phyloP scores from a whole-genome alignment of 2,113 vertebrate genomes.

The Pardalotus punctatus region DNA sequence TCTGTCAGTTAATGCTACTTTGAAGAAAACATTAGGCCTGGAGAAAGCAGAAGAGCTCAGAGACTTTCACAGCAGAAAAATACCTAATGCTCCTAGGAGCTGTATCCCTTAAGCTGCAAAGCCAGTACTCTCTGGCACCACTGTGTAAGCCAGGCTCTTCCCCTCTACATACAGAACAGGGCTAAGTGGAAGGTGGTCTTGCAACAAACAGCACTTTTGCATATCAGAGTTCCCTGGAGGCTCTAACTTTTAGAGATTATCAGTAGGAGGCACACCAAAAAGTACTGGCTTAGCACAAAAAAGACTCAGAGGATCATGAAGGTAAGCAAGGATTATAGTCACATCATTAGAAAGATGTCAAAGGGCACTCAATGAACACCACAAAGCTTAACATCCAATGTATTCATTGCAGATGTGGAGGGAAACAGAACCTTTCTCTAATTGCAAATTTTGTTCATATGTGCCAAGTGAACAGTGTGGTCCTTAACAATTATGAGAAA shows the following conservation, averaged over 20 bases:
- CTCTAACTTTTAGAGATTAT: background rate
- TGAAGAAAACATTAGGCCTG: background rate
- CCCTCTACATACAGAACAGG: background rate
- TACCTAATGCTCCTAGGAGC: fast-evolving
- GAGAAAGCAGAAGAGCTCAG: background rate
- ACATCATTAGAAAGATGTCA: background rate
- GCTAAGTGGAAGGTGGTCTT: background rate
- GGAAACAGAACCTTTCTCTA: background rate
- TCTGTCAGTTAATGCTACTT: background rate
- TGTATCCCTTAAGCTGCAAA: background rate
- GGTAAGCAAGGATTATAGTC: background rate
- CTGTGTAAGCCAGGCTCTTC: background rate
- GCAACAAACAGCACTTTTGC: background rate
- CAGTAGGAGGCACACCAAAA: background rate
- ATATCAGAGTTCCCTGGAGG: background rate
- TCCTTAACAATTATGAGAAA: background rate
- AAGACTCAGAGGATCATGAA: background rate
- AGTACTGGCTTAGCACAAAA: background rate
- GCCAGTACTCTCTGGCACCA: fast-evolving
- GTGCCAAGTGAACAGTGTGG: background rate
- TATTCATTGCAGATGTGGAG: background rate
- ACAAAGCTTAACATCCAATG: background rate
- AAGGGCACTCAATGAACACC: background rate
- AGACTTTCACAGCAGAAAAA: background rate
- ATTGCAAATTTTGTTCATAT: background rate